Evolutionary conservation across 2,888 invertebrate species (phyloP).

Genomic region (Sipha maydis): DNA sequence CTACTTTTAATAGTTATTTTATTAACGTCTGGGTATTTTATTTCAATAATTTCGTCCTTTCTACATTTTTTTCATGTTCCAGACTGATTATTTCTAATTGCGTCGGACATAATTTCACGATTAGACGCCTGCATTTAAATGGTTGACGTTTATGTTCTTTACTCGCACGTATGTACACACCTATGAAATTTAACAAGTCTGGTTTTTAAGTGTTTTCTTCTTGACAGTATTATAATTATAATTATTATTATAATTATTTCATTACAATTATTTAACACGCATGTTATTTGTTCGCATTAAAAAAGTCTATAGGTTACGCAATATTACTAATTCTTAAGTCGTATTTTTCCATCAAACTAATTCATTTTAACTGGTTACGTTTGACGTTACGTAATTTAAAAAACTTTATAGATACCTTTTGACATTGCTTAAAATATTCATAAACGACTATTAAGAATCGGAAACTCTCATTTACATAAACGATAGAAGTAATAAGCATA

Average conservation of each 20-base stretch:
- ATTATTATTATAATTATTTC: too few relatives aligned
- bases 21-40: not conserved
- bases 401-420: not conserved
- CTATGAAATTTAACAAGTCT: not conserved
- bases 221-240: too few relatives aligned
- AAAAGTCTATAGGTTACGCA: too few relatives aligned
- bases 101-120: not conserved
- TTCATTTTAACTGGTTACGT: too few relatives aligned
- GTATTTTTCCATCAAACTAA: too few relatives aligned
- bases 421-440: not conserved
- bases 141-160: not conserved
- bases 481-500: not conserved
- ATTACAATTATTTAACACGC: too few relatives aligned
- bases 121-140: not conserved
- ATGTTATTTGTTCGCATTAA: too few relatives aligned
- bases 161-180: not conserved
- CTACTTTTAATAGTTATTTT: not conserved
- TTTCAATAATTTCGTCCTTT: not conserved
- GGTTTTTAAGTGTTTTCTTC: too few relatives aligned
- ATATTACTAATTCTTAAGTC: too few relatives aligned
- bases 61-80: not conserved
- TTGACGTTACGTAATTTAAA: not conserved
- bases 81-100: not conserved
- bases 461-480: not conserved
- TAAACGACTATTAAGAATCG: not conserved